Evolutionary conservation across 2,888 invertebrate species (phyloP), one percentile per base, ranked within the genome.

Genomic region (Drosophila testacea): DNA sequence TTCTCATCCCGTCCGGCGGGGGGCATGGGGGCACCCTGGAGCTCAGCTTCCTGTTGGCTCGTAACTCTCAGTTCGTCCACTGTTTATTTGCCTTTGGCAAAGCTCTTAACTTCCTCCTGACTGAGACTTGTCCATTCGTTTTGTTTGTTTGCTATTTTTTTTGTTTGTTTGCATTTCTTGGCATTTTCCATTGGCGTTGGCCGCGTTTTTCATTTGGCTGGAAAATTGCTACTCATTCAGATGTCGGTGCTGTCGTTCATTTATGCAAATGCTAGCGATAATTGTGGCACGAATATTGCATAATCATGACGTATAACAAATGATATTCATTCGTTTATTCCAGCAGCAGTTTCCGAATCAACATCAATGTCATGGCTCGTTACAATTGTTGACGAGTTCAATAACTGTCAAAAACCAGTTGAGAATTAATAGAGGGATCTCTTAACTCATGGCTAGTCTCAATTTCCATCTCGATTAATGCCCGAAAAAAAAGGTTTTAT

Each of bases 201-300:
- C 57, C 42, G 61, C 48, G 36, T 34, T 56, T 65, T 42, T 46
- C 59, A 62, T 69, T 69, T 64, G 61, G 27, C 57, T 64, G 72
- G 74, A 78, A 86, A 86, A 83, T 82, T 80, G 87, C 81, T 74
- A 70, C 70, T 82, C 85, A 72, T 67, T 63, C 68, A 73, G 74
- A 73, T 77, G 76, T 66, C 22, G 22, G 22, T 22, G 22, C 22
- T 22, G 22, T 22, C 22, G 22, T 22, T 66, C 51, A 69, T 73
- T 77, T 73, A 84, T 82, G 81, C 85, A 85, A 85, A 87, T 84
- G 74, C 61, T 62, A 46, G 73, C 73, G 66, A 77, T 88, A 86
- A 86, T 86, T 88, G 86, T 77, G 79, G 71, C 86, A 81, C 79
- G 77, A 83, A 78, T 79, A 75, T 88, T 86, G 88, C 86, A 81